These are phyloP conservation scores for Clitarchus hookeri DNA, from an alignment of 2,888 invertebrate species.

Conservation along the genomic window DNA sequence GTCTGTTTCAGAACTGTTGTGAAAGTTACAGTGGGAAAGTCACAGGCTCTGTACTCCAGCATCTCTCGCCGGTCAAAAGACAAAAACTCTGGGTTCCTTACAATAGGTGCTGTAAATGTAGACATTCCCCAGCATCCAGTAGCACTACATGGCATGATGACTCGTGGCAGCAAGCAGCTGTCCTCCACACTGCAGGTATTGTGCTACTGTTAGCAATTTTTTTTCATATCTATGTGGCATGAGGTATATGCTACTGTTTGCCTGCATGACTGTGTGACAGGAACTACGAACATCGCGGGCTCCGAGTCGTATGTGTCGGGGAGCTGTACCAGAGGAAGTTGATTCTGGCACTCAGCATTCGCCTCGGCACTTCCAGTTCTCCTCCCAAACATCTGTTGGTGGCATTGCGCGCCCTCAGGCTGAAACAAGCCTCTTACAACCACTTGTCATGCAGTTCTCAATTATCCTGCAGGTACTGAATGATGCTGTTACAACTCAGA, in stretches of 20 bases:
- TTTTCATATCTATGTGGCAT: background rate
- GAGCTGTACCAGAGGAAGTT: constrained; percentile 64
- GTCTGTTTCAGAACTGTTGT: constrained; percentile 77
- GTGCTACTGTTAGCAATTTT: background rate
- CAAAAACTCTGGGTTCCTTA: constrained; percentile 79
- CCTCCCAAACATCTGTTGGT: constrained; percentile 49
- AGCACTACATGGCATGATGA: constrained; percentile 97
- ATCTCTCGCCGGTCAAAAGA: constrained; percentile 74
- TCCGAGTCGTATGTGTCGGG: constrained; percentile 70
- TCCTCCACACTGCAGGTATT: constrained; percentile 86
- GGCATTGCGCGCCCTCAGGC: constrained; percentile 47
- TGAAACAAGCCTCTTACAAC: constrained; percentile 71
- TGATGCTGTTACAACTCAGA: background rate
- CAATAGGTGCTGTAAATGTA: constrained; percentile 87
- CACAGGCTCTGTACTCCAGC: constrained; percentile 89
- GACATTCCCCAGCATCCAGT: constrained; percentile 99
- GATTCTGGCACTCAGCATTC: constrained; percentile 53
- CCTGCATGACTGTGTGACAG: constrained; percentile 51
- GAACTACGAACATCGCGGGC: constrained; percentile 83
- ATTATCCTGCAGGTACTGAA: constrained; percentile 70
- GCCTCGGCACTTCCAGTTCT: constrained; percentile 49
- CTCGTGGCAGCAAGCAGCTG: constrained; percentile 88
- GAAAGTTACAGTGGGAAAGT: constrained; percentile 88
- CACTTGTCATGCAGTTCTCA: constrained; percentile 86
- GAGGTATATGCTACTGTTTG: background rate